Conservation (phyloP, 2,888 invertebrate species). For the Prosopocoilus inquinatus region DNA sequence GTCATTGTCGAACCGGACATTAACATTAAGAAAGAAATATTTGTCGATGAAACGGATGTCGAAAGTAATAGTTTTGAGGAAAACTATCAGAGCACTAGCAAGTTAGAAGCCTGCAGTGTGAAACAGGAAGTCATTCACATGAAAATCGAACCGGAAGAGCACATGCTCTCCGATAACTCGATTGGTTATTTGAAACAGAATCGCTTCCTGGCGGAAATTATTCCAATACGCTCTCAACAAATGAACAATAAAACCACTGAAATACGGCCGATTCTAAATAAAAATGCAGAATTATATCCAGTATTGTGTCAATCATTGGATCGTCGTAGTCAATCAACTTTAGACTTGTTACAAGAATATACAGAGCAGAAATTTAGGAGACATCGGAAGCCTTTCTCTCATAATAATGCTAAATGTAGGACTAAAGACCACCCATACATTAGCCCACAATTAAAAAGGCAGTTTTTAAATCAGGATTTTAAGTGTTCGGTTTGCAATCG, state of each 20-base stretch:
- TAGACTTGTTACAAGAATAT: constrained; percentile 15
- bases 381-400: constrained; percentile 26
- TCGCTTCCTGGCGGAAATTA: constrained; percentile 6
- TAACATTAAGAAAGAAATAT: constrained; percentile 35
- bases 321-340: constrained; percentile 14
- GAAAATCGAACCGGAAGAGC: constrained; percentile 14
- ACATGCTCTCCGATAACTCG: background rate
- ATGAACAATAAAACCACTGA: background rate
- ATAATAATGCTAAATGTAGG: constrained; percentile 42
- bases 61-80: constrained; percentile 26
- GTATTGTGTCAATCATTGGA: constrained; percentile 15
- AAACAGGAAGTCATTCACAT: constrained; percentile 12
- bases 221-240: constrained; percentile 1
- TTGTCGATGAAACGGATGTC: constrained; percentile 22
- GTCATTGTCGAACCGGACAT: constrained; percentile 45
- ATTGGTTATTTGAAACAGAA: constrained; percentile 4
- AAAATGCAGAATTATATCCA: constrained; percentile 15
- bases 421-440: constrained; percentile 47
- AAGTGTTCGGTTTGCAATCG: constrained; percentile 46
- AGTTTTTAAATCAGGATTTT: constrained; percentile 46
- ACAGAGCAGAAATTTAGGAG: constrained; percentile 18
- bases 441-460: constrained; percentile 45
- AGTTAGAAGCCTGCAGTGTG: background rate
- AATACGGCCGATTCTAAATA: background rate
- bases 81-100: constrained; percentile 26